These are phyloP conservation scores for Drosophila multiciliata DNA, from an alignment of 2,888 invertebrate species.

Conservation along the genomic window DNA sequence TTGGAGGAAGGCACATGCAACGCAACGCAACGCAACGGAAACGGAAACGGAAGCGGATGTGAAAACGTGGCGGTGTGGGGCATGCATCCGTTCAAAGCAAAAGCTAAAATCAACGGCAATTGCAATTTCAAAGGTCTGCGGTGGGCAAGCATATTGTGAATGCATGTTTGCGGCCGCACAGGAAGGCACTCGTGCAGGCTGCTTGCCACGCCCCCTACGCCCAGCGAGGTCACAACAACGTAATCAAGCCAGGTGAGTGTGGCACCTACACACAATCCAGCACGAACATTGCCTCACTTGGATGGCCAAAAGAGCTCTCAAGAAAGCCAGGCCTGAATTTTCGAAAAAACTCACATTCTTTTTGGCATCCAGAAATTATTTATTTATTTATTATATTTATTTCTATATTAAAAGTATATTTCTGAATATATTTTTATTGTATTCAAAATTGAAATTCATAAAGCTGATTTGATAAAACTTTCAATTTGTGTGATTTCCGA, in stretches of 20 bases:
- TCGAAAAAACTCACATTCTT: not conserved
- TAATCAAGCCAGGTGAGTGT: slow-evolving; percentile 56
- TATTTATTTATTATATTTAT: too few relatives aligned
- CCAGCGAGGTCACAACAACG: slow-evolving; percentile 42
- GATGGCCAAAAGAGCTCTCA: not conserved
- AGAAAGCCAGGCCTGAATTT: not conserved
- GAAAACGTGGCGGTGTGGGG: slow-evolving; percentile 30
- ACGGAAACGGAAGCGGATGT: slow-evolving; percentile 58
- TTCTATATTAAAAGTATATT: not conserved
- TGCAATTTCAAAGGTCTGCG: slow-evolving; percentile 42
- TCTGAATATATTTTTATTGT: not conserved
- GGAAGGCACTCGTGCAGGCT: not conserved
- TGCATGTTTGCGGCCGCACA: slow-evolving; percentile 1
- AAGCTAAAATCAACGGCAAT: slow-evolving; percentile 33
- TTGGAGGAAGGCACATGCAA: slow-evolving; percentile 30
- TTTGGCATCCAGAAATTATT: not conserved
- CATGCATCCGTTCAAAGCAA: slow-evolving; percentile 24
- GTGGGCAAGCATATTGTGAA: slow-evolving; percentile 27
- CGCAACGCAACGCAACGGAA: slow-evolving; percentile 2
- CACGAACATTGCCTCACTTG: not conserved
- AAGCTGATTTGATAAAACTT: not conserved
- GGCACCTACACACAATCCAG: not conserved
- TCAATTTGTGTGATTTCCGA: not conserved
- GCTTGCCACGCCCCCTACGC: slow-evolving; percentile 17
- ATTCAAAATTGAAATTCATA: not conserved